Conservation (phyloP, 2,113 vertebrate species). For the Alexandromys fortis region DNA sequence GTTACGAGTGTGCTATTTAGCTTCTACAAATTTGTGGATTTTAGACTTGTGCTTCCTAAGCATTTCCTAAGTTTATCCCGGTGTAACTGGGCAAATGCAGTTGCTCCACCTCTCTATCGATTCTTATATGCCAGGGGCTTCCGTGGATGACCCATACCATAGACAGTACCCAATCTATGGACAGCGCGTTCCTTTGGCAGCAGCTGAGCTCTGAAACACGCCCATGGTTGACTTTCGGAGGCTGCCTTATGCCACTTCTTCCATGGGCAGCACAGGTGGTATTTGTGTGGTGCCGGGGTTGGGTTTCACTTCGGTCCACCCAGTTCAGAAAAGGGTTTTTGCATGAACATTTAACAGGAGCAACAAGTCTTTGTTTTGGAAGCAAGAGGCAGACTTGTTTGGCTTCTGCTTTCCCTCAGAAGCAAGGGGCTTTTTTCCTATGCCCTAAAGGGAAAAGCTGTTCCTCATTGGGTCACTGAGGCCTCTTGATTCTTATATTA, state of each 20-base stretch:
- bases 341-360: background rate
- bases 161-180: background rate
- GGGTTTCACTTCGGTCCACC: background rate
- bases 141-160: background rate
- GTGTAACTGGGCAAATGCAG: background rate
- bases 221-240: background rate
- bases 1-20: background rate
- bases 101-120: background rate
- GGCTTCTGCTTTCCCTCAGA: background rate
- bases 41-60: background rate
- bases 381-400: background rate
- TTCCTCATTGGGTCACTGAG: background rate
- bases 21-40: background rate
- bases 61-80: background rate
- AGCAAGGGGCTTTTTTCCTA: background rate
- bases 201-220: background rate
- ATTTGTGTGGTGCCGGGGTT: background rate
- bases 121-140: background rate
- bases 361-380: background rate
- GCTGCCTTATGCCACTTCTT: background rate
- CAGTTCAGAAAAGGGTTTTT: background rate
- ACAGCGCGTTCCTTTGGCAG: background rate
- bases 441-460: background rate
- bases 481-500: background rate
- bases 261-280: background rate